Conservation (phyloP, 1,140 invertebrate species). For the Drosophila santomea region DNA sequence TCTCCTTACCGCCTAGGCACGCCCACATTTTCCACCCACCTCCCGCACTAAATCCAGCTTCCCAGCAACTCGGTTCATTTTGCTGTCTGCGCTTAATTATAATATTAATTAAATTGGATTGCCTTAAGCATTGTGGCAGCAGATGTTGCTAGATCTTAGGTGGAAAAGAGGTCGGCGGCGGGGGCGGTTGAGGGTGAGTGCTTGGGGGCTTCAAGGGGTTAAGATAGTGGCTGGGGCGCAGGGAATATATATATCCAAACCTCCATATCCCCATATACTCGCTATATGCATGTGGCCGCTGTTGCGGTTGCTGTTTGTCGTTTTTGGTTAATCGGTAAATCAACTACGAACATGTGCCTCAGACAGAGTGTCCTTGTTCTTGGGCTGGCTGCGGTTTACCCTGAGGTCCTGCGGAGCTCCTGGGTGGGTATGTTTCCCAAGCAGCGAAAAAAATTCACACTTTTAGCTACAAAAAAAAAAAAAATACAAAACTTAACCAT, state of each 20-base stretch:
- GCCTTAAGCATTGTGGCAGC: slow-evolving; percentile 40
- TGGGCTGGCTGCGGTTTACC: neutral
- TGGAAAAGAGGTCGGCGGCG: neutral
- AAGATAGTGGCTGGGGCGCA: neutral
- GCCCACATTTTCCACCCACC: neutral
- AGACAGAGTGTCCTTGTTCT: slow-evolving; percentile 12
- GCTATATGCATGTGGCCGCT: neutral
- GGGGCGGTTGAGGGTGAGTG: neutral
- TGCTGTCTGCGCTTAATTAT: slow-evolving; percentile 54
- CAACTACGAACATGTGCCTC: slow-evolving; percentile 25
- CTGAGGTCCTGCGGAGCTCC: neutral
- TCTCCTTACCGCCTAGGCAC: too few relatives aligned
- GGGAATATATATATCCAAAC: neutral
- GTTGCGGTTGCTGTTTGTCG: slow-evolving; percentile 5
- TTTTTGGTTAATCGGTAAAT: slow-evolving; percentile 33
- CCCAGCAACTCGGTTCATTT: slow-evolving; percentile 14
- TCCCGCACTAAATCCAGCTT: neutral
- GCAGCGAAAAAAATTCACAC: too few relatives aligned
- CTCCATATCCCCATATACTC: neutral
- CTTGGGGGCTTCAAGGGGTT: neutral
- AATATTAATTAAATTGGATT: slow-evolving; percentile 65
- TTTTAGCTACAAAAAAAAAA: too few relatives aligned
- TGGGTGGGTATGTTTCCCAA: neutral
- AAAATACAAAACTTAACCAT: too few relatives aligned
- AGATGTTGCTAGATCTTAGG: slow-evolving; percentile 6